A percentile compares a stretch with the other conserved stretches of the same genome.
These are phyloP conservation scores for Heterodera carotae DNA, from an alignment of 1,140 invertebrate genomes.

Conservation along the genomic window DNA sequence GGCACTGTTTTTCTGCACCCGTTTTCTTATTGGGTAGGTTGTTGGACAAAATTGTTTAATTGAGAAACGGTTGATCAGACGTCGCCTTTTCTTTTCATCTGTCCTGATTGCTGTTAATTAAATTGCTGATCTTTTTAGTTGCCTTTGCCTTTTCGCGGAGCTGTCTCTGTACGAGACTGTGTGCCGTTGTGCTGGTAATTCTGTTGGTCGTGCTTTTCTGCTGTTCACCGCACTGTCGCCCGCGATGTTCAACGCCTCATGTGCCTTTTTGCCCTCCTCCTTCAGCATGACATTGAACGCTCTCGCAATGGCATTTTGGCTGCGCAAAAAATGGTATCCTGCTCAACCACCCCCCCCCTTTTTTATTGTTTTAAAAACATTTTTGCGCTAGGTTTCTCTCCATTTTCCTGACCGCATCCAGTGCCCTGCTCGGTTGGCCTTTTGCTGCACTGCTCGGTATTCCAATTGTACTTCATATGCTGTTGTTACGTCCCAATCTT, in stretches of 20 bases:
- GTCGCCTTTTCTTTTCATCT: conserved; percentile 2
- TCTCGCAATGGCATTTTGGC: conserved; percentile 77
- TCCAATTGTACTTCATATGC: conserved; percentile 85
- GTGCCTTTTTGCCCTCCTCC: conserved; percentile 87
- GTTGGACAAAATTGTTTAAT: not conserved
- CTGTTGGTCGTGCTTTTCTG: conserved; percentile 70
- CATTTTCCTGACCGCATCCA: conserved; percentile 55
- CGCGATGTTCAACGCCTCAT: conserved; percentile 81
- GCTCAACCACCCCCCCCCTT: no score
- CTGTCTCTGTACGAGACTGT: conserved; percentile 91
- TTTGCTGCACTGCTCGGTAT: conserved; percentile 83
- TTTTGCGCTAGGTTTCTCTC: conserved; percentile 46
- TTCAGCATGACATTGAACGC: conserved; percentile 89
- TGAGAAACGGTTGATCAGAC: not conserved
- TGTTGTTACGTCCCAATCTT: conserved; percentile 73
- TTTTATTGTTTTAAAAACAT: conserved; percentile 24
- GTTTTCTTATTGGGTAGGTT: conserved; percentile 80
- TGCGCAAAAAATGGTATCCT: conserved; percentile 54
- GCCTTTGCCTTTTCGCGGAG: conserved; percentile 80
- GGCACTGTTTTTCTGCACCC: conserved; percentile 84
- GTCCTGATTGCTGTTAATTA: not conserved
- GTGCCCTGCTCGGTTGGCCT: conserved; percentile 79
- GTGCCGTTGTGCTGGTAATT: conserved; percentile 83
- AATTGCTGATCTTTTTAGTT: conserved; percentile 67
- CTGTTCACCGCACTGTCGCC: conserved; percentile 80